Base-by-base conservation (phyloP, 2,888 invertebrate species). In the Ypsolopha sequella region DNA sequence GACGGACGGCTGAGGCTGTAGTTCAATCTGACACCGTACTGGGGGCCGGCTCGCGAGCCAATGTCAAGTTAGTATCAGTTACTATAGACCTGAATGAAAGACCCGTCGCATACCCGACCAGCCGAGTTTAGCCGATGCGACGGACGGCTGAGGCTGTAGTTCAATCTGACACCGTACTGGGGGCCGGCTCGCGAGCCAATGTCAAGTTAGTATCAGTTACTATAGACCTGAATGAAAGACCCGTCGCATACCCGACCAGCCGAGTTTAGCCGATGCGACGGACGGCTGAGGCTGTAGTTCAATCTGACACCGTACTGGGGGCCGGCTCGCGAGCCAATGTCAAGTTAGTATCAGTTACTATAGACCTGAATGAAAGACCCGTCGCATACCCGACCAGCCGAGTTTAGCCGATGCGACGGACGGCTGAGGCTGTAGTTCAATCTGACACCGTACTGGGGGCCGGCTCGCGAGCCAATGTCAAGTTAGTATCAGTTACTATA, bases 131-230 rank as follows among this genome's bases (percentile, higher is more conserved):
- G n/a, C 13, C 13, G 43, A 7, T 2, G 11, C 43, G 3, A 3
- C 11, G 2, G 8, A 10, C 4, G 11, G 1, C 11, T 36, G 14
- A n/a, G 8, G 10, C 2, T 43, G 2, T 6, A 11, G 11, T 43
- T 11, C 38, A 43, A 14, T 6, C 43, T 3, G 10, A 13, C 14
- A 14, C 8, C 14, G 14, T 13, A 13, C 43, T 11, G 8, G 43
- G 3, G 38, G 38, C n/a, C 0, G 97, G 97, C 48, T 90, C 93
- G 0, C 88, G 92, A 59, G 91, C 95, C 0, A 91, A 90, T 14
- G 90, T 93, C 14, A 95, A 94, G 94, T 94, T 75, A 82, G 89
- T 75, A 9, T 24, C 4, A 24, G 2, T 24, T 3, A 11, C 14
- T 6, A 11, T 7, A 8, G n/a, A 46, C 9, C 11, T n/a, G 7